Percentiles rank a stretch among this genome's conserved stretches.
Evolutionary conservation across 2,113 vertebrate species (phyloP).

Genomic region (Hemiprocne comata): DNA sequence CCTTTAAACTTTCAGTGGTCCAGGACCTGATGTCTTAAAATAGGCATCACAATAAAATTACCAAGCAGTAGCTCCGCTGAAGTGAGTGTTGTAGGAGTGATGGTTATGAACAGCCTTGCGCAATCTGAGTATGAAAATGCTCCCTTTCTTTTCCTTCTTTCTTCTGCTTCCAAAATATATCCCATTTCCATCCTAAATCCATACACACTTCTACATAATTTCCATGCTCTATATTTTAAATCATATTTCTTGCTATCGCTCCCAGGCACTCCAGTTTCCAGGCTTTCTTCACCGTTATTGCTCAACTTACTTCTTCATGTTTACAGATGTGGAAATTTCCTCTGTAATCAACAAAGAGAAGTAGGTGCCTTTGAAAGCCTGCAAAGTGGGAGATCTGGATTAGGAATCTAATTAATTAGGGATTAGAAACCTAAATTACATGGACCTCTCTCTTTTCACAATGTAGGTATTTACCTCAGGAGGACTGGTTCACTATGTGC

Average conservation of each 20-base stretch:
- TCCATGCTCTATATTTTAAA: neutral
- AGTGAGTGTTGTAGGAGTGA: accelerated
- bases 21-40: neutral
- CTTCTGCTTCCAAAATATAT: neutral
- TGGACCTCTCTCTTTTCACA: neutral
- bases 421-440: constrained; percentile 42
- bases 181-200: neutral
- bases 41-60: neutral
- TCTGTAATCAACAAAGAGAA: constrained; percentile 34
- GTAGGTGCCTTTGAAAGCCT: constrained; percentile 35
- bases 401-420: constrained; percentile 57
- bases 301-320: neutral
- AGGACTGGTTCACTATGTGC: neutral
- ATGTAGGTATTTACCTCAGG: neutral
- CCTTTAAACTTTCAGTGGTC: neutral
- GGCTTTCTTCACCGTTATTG: neutral
- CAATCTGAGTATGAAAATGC: neutral
- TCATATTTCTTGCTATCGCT: neutral
- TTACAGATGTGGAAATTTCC: constrained; percentile 37
- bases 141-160: neutral
- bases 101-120: neutral
- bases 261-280: neutral
- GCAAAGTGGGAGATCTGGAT: constrained; percentile 26
- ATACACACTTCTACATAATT: neutral
- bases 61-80: neutral